Conservation (phyloP, 1,140 invertebrate species). For the Drosophila baimaii region DNA sequence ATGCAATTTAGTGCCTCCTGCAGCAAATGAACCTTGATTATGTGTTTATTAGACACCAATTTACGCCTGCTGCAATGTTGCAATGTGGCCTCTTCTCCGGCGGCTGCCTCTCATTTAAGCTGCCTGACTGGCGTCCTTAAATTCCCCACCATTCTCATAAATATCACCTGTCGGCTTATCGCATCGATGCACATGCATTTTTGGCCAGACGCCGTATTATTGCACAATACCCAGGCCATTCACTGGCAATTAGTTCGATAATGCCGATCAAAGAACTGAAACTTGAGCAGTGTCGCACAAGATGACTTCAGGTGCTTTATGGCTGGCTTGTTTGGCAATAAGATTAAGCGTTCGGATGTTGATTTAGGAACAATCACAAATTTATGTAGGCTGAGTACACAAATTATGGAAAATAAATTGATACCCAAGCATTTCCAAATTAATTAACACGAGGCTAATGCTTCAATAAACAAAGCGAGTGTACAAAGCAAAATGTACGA, state of each 20-base stretch:
- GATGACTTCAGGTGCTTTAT: constrained; percentile 13
- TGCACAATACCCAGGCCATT: constrained; percentile 1
- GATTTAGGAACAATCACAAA: constrained; percentile 3
- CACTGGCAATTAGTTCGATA: constrained; percentile 27
- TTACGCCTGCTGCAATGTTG: constrained; percentile 57
- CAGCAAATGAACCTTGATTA: constrained; percentile 75
- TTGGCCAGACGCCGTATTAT: constrained; percentile 1
- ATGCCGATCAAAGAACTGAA: constrained; percentile 7
- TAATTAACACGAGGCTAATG: constrained; percentile 7
- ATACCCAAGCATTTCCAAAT: constrained; percentile 7
- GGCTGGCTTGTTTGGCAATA: not conserved
- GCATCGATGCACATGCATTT: constrained; percentile 5
- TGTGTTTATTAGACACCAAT: constrained; percentile 79
- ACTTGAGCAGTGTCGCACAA: not conserved
- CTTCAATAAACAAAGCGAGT: constrained; percentile 3
- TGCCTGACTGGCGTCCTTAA: constrained; percentile 21
- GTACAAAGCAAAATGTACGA: not conserved
- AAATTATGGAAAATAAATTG: constrained; percentile 10
- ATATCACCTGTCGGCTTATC: constrained; percentile 34
- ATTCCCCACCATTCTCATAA: constrained; percentile 43
- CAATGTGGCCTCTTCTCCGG: constrained; percentile 28
- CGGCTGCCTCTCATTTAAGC: constrained; percentile 27
- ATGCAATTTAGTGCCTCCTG: constrained; percentile 71
- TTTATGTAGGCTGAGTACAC: constrained; percentile 2
- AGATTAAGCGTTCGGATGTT: constrained; percentile 2